Conservation (phyloP, 2,888 invertebrate species). For the Congeria kusceri region DNA sequence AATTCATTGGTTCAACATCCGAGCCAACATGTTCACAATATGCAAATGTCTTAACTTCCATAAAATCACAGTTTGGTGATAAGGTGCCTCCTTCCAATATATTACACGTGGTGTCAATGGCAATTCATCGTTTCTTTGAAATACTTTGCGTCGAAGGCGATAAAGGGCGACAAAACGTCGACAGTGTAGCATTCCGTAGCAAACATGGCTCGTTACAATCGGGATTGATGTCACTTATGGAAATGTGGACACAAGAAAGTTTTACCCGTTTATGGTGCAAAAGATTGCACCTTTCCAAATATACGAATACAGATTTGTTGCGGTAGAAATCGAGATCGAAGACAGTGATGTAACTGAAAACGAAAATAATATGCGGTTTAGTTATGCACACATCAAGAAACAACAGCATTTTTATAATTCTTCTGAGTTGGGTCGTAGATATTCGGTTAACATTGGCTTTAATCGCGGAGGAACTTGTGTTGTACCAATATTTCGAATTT, state of each 20-base stretch:
- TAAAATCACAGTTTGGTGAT: not conserved
- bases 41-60: not conserved
- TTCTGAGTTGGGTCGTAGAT: constrained; percentile 4
- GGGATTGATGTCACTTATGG: too few relatives aligned
- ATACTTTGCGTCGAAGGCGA: too few relatives aligned
- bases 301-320: constrained; percentile 46
- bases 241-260: too few relatives aligned
- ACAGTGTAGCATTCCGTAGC: not conserved
- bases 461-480: not conserved
- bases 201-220: too few relatives aligned
- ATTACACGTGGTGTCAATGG: not conserved
- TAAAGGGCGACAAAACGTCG: not conserved
- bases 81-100: not conserved
- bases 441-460: constrained; percentile 15
- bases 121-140: not conserved
- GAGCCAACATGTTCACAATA: not conserved
- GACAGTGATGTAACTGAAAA: not conserved
- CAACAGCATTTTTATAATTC: not conserved
- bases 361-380: too few relatives aligned
- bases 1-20: not conserved
- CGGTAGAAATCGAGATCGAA: constrained; percentile 41
- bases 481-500: constrained; percentile 32
- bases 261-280: constrained; percentile 52
- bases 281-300: constrained; percentile 23
- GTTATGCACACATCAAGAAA: not conserved